These are phyloP conservation scores for Actinia equina DNA, from an alignment of 64 coral and sea anemone genomes.

Conservation along the genomic window DNA sequence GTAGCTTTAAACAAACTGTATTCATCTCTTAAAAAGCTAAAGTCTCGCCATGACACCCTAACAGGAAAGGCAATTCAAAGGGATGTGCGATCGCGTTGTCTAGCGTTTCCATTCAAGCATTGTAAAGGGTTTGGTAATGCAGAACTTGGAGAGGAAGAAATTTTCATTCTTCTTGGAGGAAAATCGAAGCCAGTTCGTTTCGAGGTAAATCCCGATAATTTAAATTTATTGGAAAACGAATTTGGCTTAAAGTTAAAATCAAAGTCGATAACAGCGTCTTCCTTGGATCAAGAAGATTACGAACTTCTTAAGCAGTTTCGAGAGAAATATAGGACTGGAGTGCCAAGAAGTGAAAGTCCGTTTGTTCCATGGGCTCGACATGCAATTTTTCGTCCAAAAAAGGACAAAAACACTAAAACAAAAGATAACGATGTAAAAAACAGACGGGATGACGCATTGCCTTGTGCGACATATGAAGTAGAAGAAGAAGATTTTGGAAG, in stretches of 20 bases:
- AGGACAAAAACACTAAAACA: neutral
- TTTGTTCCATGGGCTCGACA: slow-evolving; percentile 55
- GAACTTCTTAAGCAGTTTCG: slow-evolving; percentile 51
- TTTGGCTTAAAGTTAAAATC: slow-evolving; percentile 50
- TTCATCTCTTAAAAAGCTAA: slow-evolving; percentile 56
- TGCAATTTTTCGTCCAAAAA: slow-evolving; percentile 2
- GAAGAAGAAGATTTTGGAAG: slow-evolving; percentile 48
- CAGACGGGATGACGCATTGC: neutral
- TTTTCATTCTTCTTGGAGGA: slow-evolving; percentile 52
- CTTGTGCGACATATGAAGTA: slow-evolving; percentile 19
- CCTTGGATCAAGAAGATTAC: slow-evolving; percentile 32
- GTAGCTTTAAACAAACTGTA: slow-evolving; percentile 50
- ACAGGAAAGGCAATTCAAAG: slow-evolving; percentile 13
- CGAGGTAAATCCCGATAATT: slow-evolving; percentile 17
- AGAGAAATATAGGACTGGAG: slow-evolving; percentile 16
- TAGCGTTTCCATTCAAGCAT: slow-evolving; percentile 19
- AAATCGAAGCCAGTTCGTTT: slow-evolving; percentile 66
- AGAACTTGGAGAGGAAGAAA: slow-evolving; percentile 35
- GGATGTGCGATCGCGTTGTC: slow-evolving; percentile 14
- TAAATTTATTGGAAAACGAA: slow-evolving; percentile 53
- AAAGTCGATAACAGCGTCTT: slow-evolving; percentile 5
- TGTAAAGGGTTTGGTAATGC: neutral
- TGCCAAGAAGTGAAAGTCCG: slow-evolving; percentile 21
- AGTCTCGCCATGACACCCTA: slow-evolving; percentile 25
- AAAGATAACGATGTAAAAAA: neutral